These are phyloP conservation scores for Rapana venosa DNA, from an alignment of 2,888 invertebrate species.

Conservation along the genomic window DNA sequence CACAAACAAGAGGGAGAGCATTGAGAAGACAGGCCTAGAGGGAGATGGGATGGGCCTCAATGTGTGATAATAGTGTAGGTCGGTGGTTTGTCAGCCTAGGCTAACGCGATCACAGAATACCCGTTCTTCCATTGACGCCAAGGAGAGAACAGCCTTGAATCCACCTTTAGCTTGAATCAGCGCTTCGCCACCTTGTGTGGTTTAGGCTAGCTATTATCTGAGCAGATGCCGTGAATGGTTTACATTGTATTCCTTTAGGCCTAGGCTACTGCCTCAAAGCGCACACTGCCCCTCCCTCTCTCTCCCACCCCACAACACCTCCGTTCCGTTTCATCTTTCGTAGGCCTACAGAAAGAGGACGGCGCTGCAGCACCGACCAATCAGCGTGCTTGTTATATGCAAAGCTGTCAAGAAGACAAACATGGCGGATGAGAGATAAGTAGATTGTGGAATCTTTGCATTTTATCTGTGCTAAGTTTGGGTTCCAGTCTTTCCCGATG, in stretches of 20 bases:
- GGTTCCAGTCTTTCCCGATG: slow-evolving; percentile 7
- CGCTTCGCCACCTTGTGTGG: too few relatives aligned
- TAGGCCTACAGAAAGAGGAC: not conserved
- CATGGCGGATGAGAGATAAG: slow-evolving; percentile 43
- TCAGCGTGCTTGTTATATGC: slow-evolving; percentile 6
- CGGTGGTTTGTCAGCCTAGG: too few relatives aligned
- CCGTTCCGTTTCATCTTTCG: too few relatives aligned
- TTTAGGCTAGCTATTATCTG: too few relatives aligned
- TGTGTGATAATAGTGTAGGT: too few relatives aligned
- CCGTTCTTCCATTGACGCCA: too few relatives aligned
- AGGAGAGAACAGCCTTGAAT: too few relatives aligned
- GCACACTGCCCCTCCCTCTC: not conserved
- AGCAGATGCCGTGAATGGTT: not conserved
- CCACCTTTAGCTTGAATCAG: too few relatives aligned
- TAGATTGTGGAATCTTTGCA: slow-evolving; percentile 26
- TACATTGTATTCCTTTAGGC: not conserved
- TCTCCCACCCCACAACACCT: not conserved
- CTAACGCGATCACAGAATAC: too few relatives aligned
- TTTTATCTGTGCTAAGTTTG: not conserved
- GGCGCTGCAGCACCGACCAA: slow-evolving; percentile 10
- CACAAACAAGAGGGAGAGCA: too few relatives aligned
- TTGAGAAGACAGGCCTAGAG: too few relatives aligned
- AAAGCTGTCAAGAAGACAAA: slow-evolving; percentile 30
- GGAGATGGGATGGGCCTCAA: too few relatives aligned
- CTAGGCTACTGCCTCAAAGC: not conserved